Evolutionary conservation across 2,113 vertebrate genomes (phyloP), one percentile per base, ranked within the genome.

Genomic region (Apodemus speciosus): DNA sequence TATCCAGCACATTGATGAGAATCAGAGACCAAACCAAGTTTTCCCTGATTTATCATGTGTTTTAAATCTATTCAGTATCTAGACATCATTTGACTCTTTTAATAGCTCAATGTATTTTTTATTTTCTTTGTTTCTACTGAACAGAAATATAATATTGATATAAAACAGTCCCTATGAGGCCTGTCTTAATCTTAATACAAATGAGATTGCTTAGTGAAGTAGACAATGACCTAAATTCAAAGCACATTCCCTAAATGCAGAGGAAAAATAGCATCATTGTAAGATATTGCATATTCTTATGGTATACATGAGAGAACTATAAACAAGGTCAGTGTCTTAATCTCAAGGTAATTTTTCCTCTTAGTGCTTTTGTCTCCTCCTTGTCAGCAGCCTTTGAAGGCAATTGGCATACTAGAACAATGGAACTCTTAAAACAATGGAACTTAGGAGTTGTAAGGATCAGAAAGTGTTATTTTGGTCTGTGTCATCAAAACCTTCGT

Each of bases 371-470:
- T 89, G 76, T 73, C 2, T 93, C 46, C 18, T 88, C 85, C 38
- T 83, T 93, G 76, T 93, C 49, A 77, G 25, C 4, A 64, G 85
- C 92, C 72, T 49, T 68, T 64, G 23, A 88, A 93, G 94, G 27
- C 27, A 80, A 90, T 1, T 93, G 62, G 25, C 62, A 71, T 88
- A 66, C 93, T 40, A 89, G 62, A 11, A 14, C 3, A 46, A 46
- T 46, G 43, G 43, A 46, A 69, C 69, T 91, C 18, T 83, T 91
- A 75, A 92, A 92, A 92, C 90, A 95, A 88, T 94, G 53, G 35
- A 72, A 91, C 68, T 90, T 49, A 64, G 10, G 49, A 71, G 38
- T 25, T 81, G 51, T 77, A 73, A 94, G 73, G 90, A 94, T 88
- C 13, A 71, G 14, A 83, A 89, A 66, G 13, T 25, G 53, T 90